These are phyloP conservation scores for Diachasmimorpha longicaudata DNA, from an alignment of 1,140 invertebrate genomes.

Conservation along the genomic window DNA sequence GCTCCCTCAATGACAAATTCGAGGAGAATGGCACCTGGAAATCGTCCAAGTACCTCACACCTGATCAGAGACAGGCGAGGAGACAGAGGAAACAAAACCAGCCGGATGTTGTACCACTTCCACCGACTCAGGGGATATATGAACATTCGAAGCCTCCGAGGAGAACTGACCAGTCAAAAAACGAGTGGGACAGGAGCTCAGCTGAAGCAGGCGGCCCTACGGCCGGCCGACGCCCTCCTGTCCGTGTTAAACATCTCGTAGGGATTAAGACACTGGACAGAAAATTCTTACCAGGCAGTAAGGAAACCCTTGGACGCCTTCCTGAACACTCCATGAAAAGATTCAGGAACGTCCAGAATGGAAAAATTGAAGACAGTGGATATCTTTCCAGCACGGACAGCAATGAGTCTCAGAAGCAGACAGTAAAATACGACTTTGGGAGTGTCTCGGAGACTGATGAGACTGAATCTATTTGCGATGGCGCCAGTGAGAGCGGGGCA, in stretches of 20 bases:
- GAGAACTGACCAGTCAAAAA: slow-evolving; percentile 69
- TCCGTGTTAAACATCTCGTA: slow-evolving; percentile 43
- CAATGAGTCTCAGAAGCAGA: slow-evolving; percentile 55
- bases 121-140: slow-evolving; percentile 66
- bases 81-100: slow-evolving; percentile 66
- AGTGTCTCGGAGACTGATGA: slow-evolving; percentile 72
- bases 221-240: slow-evolving; percentile 55
- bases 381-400: slow-evolving; percentile 79
- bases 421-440: slow-evolving; percentile 45
- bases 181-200: slow-evolving; percentile 67
- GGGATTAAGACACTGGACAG: slow-evolving; percentile 40
- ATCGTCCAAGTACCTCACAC: slow-evolving; percentile 36
- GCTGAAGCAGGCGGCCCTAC: slow-evolving; percentile 56
- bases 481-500: slow-evolving; percentile 81
- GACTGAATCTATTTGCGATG: slow-evolving; percentile 75
- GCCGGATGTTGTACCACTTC: slow-evolving; percentile 71
- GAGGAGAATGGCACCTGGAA: slow-evolving; percentile 46
- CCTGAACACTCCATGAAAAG: not conserved
- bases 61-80: slow-evolving; percentile 71
- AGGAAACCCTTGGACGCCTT: not conserved
- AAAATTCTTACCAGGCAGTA: not conserved
- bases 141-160: slow-evolving; percentile 67
- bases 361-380: slow-evolving; percentile 66
- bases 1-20: slow-evolving; percentile 35
- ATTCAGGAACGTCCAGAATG: not conserved